Evolutionary conservation across 1,140 invertebrate genomes (phyloP), one percentile per base, ranked within the genome.

Genomic region (Glossosoma conforme): DNA sequence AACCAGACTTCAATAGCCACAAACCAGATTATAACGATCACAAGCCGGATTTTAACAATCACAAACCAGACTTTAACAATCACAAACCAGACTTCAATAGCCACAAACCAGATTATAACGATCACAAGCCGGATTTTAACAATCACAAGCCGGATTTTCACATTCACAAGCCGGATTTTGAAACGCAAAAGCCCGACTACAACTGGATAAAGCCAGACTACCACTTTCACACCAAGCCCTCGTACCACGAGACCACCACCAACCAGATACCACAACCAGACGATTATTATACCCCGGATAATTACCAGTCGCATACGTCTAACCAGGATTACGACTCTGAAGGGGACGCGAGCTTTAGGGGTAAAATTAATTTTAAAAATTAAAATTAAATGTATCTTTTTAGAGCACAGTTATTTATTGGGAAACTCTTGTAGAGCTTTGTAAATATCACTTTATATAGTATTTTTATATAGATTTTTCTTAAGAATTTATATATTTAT

Each of bases 141-240:
- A n/a, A n/a, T n/a, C n/a, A n/a, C 35, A 62, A 46, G 40, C 42
- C 45, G 17, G 41, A 40, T 8, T 22, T 66, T 60, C 60, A 37
- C 32, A 62, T 65, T 24, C 67, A 65, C 13, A 67, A 69, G 60
- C 64, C 67, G 37, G 61, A 61, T 13, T 52, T 54, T n/a, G 53
- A 60, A 57, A 60, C 59, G 40, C 61, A 62, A 52, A 56, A 56
- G 17, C 50, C 56, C 1, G 56, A 54, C 10, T 66, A 62, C 59
- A 33, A 30, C 40, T 62, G 65, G 28, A 65, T 64, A 15, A 68
- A 69, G 58, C 64, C 67, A 40, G 62, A 62, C 10, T 48, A 52
- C 60, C 62, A 67, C 54, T 73, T 67, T 52, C 71, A 73, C 42
- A 68, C 73, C 28, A 75, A 75, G 55, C 72, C 72, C 0, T 73